Conservation (phyloP, 2,113 vertebrate species). For the Saccopteryx leptura region DNA sequence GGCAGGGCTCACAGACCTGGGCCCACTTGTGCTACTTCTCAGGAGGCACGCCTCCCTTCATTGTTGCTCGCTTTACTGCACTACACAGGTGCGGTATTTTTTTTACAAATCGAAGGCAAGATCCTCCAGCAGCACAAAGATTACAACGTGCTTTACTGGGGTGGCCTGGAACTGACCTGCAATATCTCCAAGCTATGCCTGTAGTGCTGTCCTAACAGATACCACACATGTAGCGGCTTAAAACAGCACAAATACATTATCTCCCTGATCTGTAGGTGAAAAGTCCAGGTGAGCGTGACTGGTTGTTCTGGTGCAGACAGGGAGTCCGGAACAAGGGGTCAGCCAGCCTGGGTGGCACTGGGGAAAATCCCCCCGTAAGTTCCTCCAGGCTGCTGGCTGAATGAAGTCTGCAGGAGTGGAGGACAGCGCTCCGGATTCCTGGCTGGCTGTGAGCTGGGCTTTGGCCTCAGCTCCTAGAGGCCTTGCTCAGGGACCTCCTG, state of each 20-base stretch:
- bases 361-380: neutral
- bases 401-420: neutral
- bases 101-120: neutral
- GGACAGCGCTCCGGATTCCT: neutral
- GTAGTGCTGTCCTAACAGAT: neutral
- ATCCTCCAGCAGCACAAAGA: neutral
- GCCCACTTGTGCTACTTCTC: neutral
- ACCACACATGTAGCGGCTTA: neutral
- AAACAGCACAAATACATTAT: neutral
- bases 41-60: neutral
- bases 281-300: neutral
- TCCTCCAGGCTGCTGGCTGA: neutral
- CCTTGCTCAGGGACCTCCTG: rapidly evolving
- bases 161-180: neutral
- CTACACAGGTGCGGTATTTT: neutral
- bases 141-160: neutral
- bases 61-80: neutral
- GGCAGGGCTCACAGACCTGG: neutral
- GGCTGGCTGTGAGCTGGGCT: neutral
- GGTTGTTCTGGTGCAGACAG: neutral
- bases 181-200: too few relatives aligned
- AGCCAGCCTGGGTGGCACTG: neutral
- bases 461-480: neutral
- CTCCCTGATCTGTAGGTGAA: neutral
- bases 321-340: neutral